Evolutionary conservation across 2,888 invertebrate genomes (phyloP).

Genomic region (Laspeyria flexula): DNA sequence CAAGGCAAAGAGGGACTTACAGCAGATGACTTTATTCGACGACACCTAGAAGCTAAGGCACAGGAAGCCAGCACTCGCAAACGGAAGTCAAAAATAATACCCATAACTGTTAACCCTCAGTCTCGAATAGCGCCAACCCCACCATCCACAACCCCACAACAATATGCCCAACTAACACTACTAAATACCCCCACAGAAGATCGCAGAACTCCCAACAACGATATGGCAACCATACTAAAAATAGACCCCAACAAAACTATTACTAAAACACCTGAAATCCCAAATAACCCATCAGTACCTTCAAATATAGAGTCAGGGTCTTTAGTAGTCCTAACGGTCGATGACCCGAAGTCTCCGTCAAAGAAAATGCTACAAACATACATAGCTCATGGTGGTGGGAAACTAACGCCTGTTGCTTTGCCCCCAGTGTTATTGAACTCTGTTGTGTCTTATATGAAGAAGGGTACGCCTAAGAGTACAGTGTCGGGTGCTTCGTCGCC

Average conservation of each 20-base stretch:
- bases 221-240: conserved; percentile 36
- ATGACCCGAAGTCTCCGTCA: conserved; percentile 72
- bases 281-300: conserved; percentile 55
- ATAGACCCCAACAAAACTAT: conserved; percentile 24
- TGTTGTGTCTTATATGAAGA: conserved; percentile 76
- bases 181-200: conserved; percentile 22
- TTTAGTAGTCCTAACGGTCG: conserved; percentile 73
- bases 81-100: background rate
- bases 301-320: conserved; percentile 74
- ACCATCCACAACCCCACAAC: conserved; percentile 11
- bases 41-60: conserved; percentile 42
- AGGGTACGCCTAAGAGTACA: conserved; percentile 61
- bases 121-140: background rate
- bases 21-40: conserved; percentile 62
- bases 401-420: conserved; percentile 69
- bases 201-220: conserved; percentile 9
- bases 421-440: conserved; percentile 69
- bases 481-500: conserved; percentile 76
- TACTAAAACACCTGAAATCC: conserved; percentile 32
- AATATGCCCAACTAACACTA: conserved; percentile 37
- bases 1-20: conserved; percentile 38
- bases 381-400: conserved; percentile 67
- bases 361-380: conserved; percentile 80
- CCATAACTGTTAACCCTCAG: conserved; percentile 11
- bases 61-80: background rate